Percentiles rank a stretch among this genome's conserved stretches.
Evolutionary conservation across 2,797 vertebrate genomes (phyloP).

Genomic region (Neosilurus hyrtlii): DNA sequence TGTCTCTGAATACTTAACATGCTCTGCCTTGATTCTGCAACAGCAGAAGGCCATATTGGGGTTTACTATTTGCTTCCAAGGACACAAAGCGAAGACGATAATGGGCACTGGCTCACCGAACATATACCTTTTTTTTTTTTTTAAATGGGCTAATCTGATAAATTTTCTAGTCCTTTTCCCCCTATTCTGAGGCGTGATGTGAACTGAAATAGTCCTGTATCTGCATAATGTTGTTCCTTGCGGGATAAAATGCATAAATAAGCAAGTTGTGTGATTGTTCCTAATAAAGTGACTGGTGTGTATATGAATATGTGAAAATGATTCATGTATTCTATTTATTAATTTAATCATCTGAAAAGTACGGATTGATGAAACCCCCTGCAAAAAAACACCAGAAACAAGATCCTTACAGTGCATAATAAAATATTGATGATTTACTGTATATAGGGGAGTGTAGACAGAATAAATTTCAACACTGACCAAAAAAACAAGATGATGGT

Average conservation of each 20-base stretch:
- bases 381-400: background rate
- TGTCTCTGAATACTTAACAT: background rate
- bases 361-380: background rate
- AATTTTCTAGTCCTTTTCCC: background rate
- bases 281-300: background rate
- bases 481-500: constrained; percentile 6
- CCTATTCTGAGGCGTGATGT: background rate
- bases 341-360: background rate
- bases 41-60: background rate
- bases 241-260: background rate
- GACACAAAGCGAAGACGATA: background rate
- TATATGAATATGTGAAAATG: background rate
- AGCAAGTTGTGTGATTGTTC: background rate
- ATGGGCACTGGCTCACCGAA: background rate
- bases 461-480: background rate
- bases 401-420: background rate
- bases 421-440: background rate
- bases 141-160: background rate
- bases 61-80: background rate
- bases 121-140: background rate
- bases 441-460: background rate
- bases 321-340: background rate
- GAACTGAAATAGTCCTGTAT: background rate
- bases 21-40: background rate
- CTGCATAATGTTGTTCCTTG: background rate